Percentiles rank a stretch among this genome's conserved stretches.
Conservation (phyloP, 2,113 vertebrate species). For the Equus quagga region DNA sequence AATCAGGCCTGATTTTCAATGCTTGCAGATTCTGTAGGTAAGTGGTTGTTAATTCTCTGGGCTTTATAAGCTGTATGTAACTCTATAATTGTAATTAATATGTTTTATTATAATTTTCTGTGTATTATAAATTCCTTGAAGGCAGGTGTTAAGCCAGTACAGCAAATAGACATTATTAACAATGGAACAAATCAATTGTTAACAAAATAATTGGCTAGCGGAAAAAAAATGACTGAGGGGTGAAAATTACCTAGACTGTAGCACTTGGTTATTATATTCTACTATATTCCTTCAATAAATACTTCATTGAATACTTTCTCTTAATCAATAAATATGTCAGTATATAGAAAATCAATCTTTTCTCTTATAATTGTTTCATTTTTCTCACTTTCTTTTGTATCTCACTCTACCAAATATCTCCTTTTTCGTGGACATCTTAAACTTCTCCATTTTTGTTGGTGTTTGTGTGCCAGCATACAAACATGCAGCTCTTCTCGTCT, state of each 20-base stretch:
- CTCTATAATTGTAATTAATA: neutral
- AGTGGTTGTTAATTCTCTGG: neutral
- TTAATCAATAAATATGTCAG: neutral
- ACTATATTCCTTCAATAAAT: neutral
- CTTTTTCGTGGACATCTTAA: neutral
- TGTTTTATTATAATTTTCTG: neutral
- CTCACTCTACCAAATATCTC: neutral
- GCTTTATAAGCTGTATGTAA: neutral
- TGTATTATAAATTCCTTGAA: neutral
- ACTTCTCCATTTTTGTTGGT: neutral
- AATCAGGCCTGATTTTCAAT: neutral
- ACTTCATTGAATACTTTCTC: neutral
- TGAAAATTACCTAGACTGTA: neutral
- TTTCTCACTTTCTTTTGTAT: neutral
- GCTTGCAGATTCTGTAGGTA: neutral
- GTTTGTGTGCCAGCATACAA: neutral
- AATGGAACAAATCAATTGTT: neutral
- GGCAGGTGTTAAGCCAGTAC: neutral
- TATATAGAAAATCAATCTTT: neutral
- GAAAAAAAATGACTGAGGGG: neutral
- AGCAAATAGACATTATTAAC: neutral
- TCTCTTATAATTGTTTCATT: neutral
- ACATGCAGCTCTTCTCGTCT: neutral
- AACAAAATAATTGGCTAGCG: slow-evolving; percentile 6
- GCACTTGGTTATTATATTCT: neutral